phyloP scores from a whole-genome alignment of 2,888 invertebrate genomes.

The Pomacea canaliculata region DNA sequence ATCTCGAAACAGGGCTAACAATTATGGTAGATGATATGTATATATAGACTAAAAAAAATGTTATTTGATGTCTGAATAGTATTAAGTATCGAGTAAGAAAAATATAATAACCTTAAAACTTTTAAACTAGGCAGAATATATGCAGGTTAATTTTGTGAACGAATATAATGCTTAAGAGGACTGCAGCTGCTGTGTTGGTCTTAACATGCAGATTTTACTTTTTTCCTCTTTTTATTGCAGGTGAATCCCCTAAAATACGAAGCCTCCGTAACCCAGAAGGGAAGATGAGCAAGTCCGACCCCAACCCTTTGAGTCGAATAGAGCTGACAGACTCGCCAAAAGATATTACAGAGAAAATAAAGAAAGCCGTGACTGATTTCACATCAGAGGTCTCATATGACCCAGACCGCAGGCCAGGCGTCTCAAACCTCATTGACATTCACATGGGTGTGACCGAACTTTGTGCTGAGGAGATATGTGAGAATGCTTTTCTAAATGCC shows the following conservation, averaged over 20 bases:
- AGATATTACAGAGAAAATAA: constrained; percentile 79
- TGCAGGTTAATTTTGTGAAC: too few species aligned
- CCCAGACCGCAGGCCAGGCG: constrained; percentile 83
- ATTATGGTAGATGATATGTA: too few species aligned
- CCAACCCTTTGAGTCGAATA: constrained; percentile 83
- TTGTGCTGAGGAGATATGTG: constrained; percentile 78
- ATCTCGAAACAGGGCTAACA: too few species aligned
- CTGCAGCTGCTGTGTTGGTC: too few species aligned
- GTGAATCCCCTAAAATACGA: constrained; percentile 74
- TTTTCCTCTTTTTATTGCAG: constrained; percentile 36
- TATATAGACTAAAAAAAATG: too few species aligned
- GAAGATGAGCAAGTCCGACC: constrained; percentile 99
- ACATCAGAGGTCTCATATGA: constrained; percentile 86
- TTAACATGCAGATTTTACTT: too few species aligned
- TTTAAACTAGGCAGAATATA: too few species aligned
- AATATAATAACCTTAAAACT: too few species aligned
- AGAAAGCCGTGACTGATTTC: constrained; percentile 92
- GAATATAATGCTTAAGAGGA: too few species aligned
- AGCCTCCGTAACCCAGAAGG: constrained; percentile 87
- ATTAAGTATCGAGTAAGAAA: too few species aligned
- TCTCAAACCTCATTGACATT: constrained; percentile 88
- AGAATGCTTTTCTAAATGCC: constrained; percentile 73
- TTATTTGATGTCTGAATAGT: too few species aligned
- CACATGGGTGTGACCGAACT: constrained; percentile 82
- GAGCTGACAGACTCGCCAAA: constrained; percentile 83